Base-by-base conservation (phyloP, 2,113 vertebrate species). In the Fregata magnificens region DNA sequence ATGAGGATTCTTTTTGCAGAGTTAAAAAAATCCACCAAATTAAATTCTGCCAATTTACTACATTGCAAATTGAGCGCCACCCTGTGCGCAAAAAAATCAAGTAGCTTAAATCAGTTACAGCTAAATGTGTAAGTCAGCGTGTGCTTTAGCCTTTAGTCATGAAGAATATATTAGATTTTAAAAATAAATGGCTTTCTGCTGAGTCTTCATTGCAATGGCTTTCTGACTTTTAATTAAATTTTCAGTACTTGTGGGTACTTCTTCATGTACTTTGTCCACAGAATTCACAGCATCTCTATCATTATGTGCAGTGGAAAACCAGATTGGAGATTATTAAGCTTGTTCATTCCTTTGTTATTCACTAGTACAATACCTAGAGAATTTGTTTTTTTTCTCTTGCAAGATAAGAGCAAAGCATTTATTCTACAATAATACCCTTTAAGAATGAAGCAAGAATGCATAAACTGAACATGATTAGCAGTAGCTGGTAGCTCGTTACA, bases 21-120 rank as follows among this genome's bases (percentile, higher is more conserved):
- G 98, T 98, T 98, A 97, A 99, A 99, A 99, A 99, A 99, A 99
- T 98, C 98, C 98, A 99, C 99, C 99, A 99, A 99, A 99, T 99
- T 99, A 99, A 99, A 99, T 99, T 98, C 98, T 99, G 99, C 99
- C 99, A 99, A 99, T 99, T 99, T 99, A 98, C 98, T 99, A 98
- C 97, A 98, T 98, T 99, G 98, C 99, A 98, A 99, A 98, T 99
- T 98, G 98, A 99, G 98, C 98, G 98, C 98, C 98, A 99, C 99
- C 99, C 99, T 97, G 90, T 97, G 99, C 98, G 98, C 98, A 98
- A 97, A 99, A 99, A 99, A 99, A 98, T 98, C 98, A 98, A 97
- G 98, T 99, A 99, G 98, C 98, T 99, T 98, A 98, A 98, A 97
- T 99, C 99, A 98, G 99, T 99, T 99, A 98, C 98, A 99, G 99